Conservation (phyloP, 2,888 invertebrate species). For the Zonitis immaculata region DNA sequence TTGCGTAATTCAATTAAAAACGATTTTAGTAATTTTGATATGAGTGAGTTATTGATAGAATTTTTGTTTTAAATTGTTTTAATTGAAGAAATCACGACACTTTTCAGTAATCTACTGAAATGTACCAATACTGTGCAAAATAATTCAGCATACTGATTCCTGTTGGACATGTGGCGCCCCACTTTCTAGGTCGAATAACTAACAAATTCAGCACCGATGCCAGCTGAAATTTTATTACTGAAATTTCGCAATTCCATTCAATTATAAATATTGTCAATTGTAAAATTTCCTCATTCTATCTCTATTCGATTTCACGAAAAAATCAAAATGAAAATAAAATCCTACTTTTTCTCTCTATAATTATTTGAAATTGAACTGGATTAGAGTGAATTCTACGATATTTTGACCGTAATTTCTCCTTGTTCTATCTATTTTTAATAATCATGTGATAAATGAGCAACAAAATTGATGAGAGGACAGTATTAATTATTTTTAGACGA, state of each 20-base stretch:
- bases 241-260: neutral
- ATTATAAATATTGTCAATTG: too few species aligned
- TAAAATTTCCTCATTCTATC: too few species aligned
- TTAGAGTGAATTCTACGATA: neutral
- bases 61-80: neutral
- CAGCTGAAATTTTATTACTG: neutral
- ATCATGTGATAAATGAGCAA: slow-evolving; percentile 17
- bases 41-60: too few species aligned
- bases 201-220: neutral
- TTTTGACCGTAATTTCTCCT: neutral
- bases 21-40: too few species aligned
- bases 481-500: neutral
- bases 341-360: too few species aligned
- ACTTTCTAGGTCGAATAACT: slow-evolving; percentile 35
- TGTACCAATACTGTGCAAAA: slow-evolving; percentile 9
- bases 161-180: slow-evolving; percentile 26
- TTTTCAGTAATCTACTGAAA: slow-evolving; percentile 16
- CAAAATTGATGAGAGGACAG: neutral
- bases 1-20: too few species aligned
- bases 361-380: too few species aligned
- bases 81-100: neutral
- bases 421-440: slow-evolving; percentile 16
- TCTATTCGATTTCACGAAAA: too few species aligned
- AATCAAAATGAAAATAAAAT: too few species aligned
- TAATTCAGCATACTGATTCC: slow-evolving; percentile 13